Evolutionary conservation across 2,797 vertebrate genomes (phyloP).

Genomic region (Sitta carolinensis): DNA sequence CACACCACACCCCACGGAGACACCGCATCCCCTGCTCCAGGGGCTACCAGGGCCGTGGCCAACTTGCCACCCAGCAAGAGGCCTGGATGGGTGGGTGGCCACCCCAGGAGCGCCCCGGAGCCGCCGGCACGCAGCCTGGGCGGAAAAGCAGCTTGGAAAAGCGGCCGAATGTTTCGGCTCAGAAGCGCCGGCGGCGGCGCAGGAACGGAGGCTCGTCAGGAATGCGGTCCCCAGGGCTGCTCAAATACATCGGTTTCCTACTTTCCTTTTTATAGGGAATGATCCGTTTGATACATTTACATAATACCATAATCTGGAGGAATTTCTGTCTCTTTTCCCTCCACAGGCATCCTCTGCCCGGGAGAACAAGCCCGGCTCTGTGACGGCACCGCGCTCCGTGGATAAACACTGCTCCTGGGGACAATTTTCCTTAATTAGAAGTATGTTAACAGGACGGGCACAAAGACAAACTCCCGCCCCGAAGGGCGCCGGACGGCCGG

Average conservation of each 20-base stretch:
- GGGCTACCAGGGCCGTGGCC: accelerated
- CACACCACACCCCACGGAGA: accelerated
- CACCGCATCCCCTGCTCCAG: accelerated
- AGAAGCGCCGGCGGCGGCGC: background rate
- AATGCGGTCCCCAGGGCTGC: constrained; percentile 55
- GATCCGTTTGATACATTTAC: constrained; percentile 63
- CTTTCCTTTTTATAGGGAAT: constrained; percentile 43
- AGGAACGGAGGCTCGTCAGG: constrained; percentile 49
- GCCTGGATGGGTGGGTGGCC: accelerated
- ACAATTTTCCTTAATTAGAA: constrained; percentile 61
- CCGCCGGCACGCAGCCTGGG: background rate
- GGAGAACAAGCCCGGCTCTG: constrained; percentile 60
- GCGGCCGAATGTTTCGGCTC: background rate
- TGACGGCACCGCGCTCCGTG: background rate
- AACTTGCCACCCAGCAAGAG: background rate
- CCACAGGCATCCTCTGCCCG: background rate
- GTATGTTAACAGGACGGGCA: constrained; percentile 32
- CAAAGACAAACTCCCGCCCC: constrained; percentile 36
- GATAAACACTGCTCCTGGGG: constrained; percentile 54
- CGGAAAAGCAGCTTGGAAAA: background rate
- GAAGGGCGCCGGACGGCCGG: background rate
- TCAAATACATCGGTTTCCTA: constrained; percentile 28
- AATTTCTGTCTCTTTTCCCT: constrained; percentile 47
- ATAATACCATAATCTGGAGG: constrained; percentile 68
- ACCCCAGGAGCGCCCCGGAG: background rate